phyloP scores from a whole-genome alignment of 2,113 vertebrate species.

The Lophius piscatorius region DNA sequence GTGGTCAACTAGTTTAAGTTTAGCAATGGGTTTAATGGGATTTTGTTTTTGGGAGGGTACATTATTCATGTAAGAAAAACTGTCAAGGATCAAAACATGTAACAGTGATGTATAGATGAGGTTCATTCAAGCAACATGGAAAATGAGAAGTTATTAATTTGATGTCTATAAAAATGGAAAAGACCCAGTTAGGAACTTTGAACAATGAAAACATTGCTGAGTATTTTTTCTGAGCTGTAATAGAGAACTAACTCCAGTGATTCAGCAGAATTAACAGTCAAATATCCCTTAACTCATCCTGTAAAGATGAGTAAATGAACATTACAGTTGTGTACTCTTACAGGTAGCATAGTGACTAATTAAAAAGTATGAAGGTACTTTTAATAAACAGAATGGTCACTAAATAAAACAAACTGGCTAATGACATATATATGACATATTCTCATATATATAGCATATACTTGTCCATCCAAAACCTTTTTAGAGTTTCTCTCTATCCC shows the following conservation, averaged over 20 bases:
- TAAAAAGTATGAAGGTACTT: neutral
- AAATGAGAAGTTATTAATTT: neutral
- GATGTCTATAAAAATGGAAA: neutral
- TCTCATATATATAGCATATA: neutral
- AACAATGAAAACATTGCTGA: neutral
- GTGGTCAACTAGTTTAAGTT: too few relatives aligned
- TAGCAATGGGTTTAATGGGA: too few relatives aligned
- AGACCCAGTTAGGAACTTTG: neutral
- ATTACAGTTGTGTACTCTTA: neutral
- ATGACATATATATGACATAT: neutral
- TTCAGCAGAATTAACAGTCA: too few relatives aligned
- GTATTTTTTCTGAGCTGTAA: too few relatives aligned
- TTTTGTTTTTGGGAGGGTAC: too few relatives aligned
- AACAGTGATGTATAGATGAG: neutral
- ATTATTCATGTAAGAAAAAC: neutral
- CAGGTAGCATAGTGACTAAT: neutral
- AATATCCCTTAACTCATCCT: too few relatives aligned
- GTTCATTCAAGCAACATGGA: neutral
- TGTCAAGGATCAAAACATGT: neutral
- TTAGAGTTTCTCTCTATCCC: neutral
- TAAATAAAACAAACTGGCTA: neutral
- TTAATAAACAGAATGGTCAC: neutral
- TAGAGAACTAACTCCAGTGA: too few relatives aligned
- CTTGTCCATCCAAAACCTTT: neutral
- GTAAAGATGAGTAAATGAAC: too few relatives aligned